Percentiles rank a stretch among this genome's conserved stretches.
Conservation (phyloP, 2,888 invertebrate genomes). For the Marasmarcha lunaedactyla region DNA sequence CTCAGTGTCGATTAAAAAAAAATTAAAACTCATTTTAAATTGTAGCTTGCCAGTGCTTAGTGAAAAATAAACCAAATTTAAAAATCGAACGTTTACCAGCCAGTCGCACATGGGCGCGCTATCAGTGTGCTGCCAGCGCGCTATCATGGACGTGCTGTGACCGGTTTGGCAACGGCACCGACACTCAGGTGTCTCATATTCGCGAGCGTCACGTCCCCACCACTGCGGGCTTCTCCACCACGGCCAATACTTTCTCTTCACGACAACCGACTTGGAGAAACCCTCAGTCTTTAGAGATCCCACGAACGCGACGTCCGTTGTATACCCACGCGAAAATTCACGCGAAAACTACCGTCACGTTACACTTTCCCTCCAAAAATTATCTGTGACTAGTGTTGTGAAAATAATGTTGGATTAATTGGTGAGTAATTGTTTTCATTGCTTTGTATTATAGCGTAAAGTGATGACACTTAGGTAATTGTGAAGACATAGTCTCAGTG, state of each 20-base stretch:
- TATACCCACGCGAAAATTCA: constrained; percentile 20
- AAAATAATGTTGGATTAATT: neutral
- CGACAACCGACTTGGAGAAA: constrained; percentile 50
- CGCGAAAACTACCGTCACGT: constrained; percentile 8
- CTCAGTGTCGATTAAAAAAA: no score
- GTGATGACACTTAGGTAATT: constrained; percentile 58
- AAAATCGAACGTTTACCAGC: no score
- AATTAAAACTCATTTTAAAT: no score
- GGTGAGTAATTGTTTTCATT: constrained; percentile 34
- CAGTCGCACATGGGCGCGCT: no score
- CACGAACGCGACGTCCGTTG: constrained; percentile 48
- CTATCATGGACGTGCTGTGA: constrained; percentile 6
- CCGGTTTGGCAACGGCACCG: constrained; percentile 17
- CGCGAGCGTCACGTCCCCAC: constrained; percentile 55
- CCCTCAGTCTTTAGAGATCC: constrained; percentile 35
- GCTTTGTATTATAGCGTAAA: constrained; percentile 19
- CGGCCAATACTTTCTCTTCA: constrained; percentile 70
- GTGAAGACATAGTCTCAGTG: constrained; percentile 45
- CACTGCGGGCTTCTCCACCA: constrained; percentile 32
- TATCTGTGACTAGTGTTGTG: constrained; percentile 9
- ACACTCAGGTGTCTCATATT: constrained; percentile 41
- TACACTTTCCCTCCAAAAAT: constrained; percentile 1
- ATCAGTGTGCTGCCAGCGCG: neutral
- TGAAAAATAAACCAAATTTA: no score
- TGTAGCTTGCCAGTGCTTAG: no score